A percentile compares a stretch with the other conserved stretches of the same genome.
phyloP scores from a whole-genome alignment of 1,140 invertebrate genomes.

The Lordiphosa clarofinis region DNA sequence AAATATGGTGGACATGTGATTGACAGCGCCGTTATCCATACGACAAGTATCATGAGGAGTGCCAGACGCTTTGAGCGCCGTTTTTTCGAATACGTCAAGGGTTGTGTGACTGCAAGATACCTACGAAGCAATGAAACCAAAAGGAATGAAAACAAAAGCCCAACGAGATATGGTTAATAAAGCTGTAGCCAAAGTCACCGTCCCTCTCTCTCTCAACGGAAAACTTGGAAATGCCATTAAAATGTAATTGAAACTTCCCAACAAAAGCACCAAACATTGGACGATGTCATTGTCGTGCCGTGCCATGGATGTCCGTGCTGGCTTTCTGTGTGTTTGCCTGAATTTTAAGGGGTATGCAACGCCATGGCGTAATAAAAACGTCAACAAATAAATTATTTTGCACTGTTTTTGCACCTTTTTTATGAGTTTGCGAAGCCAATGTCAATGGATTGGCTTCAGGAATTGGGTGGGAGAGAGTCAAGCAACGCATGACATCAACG shows the following conservation, averaged over 20 bases:
- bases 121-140: constrained; percentile 75
- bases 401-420: constrained; percentile 65
- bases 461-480: background rate
- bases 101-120: constrained; percentile 92
- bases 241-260: constrained; percentile 78
- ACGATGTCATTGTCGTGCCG: constrained; percentile 9
- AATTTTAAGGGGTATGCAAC: constrained; percentile 45
- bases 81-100: constrained; percentile 89
- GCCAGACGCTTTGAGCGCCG: constrained; percentile 89
- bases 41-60: constrained; percentile 88
- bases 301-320: constrained; percentile 16
- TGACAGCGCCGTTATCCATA: constrained; percentile 89
- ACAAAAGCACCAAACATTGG: constrained; percentile 32
- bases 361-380: constrained; percentile 62
- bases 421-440: constrained; percentile 36
- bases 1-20: constrained; percentile 92
- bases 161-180: constrained; percentile 66
- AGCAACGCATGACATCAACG: constrained; percentile 45
- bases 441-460: constrained; percentile 17
- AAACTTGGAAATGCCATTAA: constrained; percentile 77
- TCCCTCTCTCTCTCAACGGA: constrained; percentile 32
- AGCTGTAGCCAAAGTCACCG: constrained; percentile 44
- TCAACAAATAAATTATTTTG: constrained; percentile 59
- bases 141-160: constrained; percentile 62
- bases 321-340: constrained; percentile 15